phyloP scores from a whole-genome alignment of 2,797 vertebrate species.

The Pterois miles region DNA sequence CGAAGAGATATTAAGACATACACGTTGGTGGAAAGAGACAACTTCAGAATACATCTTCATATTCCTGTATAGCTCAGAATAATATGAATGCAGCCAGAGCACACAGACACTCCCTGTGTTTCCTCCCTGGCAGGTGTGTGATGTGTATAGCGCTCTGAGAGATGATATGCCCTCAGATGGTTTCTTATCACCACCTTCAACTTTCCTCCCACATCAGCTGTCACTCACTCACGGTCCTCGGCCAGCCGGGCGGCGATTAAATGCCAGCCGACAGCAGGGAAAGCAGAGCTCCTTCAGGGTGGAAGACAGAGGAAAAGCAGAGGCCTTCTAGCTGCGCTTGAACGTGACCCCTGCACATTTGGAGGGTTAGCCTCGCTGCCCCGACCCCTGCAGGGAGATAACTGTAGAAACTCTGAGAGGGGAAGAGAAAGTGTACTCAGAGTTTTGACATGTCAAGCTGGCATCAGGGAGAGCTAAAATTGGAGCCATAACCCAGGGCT shows the following conservation, averaged over 20 bases:
- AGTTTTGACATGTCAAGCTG: constrained; percentile 30
- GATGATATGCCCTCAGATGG: constrained; percentile 14
- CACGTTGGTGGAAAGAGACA: too few species aligned
- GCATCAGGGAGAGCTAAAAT: constrained; percentile 12
- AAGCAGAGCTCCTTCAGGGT: background rate
- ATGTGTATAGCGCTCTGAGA: background rate
- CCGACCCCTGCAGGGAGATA: constrained; percentile 2
- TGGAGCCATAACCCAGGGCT: background rate
- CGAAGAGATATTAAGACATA: too few species aligned
- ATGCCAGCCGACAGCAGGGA: background rate
- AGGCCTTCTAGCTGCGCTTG: constrained; percentile 3
- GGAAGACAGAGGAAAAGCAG: background rate
- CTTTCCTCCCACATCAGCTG: constrained; percentile 23
- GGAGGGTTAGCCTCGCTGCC: constrained; percentile 11
- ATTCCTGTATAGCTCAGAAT: background rate
- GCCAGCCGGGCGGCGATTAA: background rate
- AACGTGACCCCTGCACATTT: constrained; percentile 24
- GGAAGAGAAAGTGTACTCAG: background rate
- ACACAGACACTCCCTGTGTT: background rate
- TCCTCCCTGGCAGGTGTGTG: background rate
- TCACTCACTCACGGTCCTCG: constrained; percentile 21
- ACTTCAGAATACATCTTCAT: too few species aligned
- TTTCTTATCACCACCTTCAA: constrained; percentile 28
- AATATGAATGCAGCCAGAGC: background rate
- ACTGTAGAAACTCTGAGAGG: background rate